Base-by-base conservation (phyloP, 2,113 vertebrate species). In the Podocnemis expansa region DNA sequence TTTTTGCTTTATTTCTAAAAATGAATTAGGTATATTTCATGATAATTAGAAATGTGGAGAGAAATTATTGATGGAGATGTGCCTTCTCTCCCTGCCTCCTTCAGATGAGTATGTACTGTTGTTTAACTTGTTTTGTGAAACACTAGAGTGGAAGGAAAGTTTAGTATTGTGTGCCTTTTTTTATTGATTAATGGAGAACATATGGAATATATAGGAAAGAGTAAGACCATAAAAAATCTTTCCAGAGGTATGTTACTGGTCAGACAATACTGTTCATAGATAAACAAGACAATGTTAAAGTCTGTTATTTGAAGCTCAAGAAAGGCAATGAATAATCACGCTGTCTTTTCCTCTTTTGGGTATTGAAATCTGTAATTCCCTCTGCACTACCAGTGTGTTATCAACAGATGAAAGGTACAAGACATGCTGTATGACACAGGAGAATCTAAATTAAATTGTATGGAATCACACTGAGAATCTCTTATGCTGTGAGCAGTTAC, bases 211-310 rank as follows among this genome's bases (percentile, higher is more conserved):
- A 78, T 85, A 78, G 58, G n/a, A 80, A 52, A 67, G 34, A 82
- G 60, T 54, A 89, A 29, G 4, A 34, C 45, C 82, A 63, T 82
- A 93, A 97, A 88, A 79, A 89, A 75, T 83, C 80, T 87, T 91
- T 91, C 17, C 83, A 89, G 78, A 82, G 97, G 85, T 78, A 85
- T 3, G 3, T 84, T 96, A 94, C 80, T 92, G 87, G 80, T 88
- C 80, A 31, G 84, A 43, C 93, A 88, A 86, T 93, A 43, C 49
- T 93, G 85, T 92, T 79, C 0, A 17, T 78, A 45, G 60, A 38
- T 82, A 90, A 89, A 5, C 3, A 51, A 24, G 27, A 47, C 55
- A 58, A 60, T 88, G n/a, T 78, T 16, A 82, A 87, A 84, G 73
- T 43, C 7, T 78, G 55, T 85, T 89, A 84, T 55, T 4, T 92